Conservation (phyloP, 2,797 vertebrate genomes). For the Avahi laniger region DNA sequence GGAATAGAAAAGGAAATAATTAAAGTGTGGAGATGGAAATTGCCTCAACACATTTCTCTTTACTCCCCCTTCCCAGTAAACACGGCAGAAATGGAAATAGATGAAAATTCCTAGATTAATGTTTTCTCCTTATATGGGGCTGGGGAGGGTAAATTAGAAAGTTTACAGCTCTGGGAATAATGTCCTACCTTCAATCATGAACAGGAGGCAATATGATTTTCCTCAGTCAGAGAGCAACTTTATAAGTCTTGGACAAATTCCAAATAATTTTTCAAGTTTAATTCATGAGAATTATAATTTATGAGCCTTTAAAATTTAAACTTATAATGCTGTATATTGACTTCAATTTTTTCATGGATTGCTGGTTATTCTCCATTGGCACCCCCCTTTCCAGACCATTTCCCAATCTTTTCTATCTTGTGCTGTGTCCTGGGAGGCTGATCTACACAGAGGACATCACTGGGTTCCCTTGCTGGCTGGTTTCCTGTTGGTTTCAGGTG, state of each 20-base stretch:
- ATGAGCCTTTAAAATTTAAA: background rate
- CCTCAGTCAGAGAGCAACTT: background rate
- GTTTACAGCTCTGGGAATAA: background rate
- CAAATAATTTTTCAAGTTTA: background rate
- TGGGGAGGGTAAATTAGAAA: background rate
- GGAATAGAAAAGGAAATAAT: background rate
- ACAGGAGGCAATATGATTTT: background rate
- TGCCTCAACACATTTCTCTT: background rate
- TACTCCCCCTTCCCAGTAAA: background rate
- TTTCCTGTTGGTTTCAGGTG: background rate
- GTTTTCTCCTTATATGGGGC: background rate
- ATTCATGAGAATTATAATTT: background rate
- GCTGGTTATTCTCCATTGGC: background rate
- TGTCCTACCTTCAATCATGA: background rate
- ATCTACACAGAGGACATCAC: background rate
- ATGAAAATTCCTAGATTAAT: background rate
- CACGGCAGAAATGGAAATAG: background rate
- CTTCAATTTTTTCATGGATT: background rate
- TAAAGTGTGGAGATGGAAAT: background rate
- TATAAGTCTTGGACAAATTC: background rate
- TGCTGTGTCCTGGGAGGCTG: background rate
- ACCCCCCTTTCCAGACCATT: background rate
- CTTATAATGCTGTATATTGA: background rate
- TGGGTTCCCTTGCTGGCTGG: background rate
- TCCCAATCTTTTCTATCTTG: background rate